A percentile compares a stretch with the other conserved stretches of the same genome.
Evolutionary conservation across 2,888 invertebrate species (phyloP).

Genomic region (Diabrotica balteata): DNA sequence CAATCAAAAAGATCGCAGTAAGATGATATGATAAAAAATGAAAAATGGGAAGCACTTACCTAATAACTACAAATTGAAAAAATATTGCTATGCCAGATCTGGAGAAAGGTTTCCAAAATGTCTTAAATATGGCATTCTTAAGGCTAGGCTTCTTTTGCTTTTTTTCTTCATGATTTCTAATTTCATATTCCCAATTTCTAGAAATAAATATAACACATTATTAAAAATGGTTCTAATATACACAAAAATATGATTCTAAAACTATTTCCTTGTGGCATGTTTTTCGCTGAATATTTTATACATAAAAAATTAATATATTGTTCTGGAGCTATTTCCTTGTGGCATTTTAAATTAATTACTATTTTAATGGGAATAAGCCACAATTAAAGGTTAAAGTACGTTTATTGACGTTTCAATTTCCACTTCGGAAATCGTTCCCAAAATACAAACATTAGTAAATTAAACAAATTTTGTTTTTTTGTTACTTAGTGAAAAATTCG

Average conservation of each 20-base stretch:
- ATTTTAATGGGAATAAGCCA: no score
- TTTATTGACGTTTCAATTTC: no score
- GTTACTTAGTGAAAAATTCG: no score
- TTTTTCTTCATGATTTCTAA: constrained; percentile 19
- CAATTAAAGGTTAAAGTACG: no score
- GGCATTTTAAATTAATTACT: no score
- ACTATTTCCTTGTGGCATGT: background rate
- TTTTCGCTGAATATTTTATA: background rate
- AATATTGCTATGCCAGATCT: constrained; percentile 67
- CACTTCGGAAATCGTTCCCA: no score
- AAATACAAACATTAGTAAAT: no score
- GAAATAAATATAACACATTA: background rate
- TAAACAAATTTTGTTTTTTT: no score
- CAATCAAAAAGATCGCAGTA: no score
- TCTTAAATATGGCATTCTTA: constrained; percentile 65
- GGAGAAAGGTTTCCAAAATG: constrained; percentile 68
- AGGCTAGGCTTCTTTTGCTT: constrained; percentile 64
- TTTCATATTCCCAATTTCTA: constrained; percentile 25
- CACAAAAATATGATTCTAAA: no score
- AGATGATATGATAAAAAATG: background rate
- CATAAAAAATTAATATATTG: no score
- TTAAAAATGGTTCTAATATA: background rate
- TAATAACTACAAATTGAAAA: constrained; percentile 66
- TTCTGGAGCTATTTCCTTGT: no score
- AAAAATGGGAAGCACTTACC: constrained; percentile 57